Evolutionary conservation across 1,140 invertebrate species (phyloP).

Genomic region (Drosophila takahashii): DNA sequence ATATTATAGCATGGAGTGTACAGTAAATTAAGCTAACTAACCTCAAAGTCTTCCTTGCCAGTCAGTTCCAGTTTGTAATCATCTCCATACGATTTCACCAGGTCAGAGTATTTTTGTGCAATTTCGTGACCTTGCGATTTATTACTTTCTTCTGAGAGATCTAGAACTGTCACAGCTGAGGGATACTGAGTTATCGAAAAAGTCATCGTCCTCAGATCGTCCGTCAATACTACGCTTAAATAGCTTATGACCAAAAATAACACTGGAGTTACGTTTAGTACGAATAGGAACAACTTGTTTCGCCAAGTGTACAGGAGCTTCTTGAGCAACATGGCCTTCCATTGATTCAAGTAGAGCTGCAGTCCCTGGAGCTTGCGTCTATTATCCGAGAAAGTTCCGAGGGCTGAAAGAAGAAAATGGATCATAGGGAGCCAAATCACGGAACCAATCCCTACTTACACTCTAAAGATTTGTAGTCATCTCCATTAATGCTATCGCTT

Average conservation of each 20-base stretch:
- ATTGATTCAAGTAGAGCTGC: conserved; percentile 85
- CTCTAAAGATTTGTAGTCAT: conserved; percentile 58
- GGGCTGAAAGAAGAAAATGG: conserved; percentile 63
- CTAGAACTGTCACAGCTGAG: conserved; percentile 41
- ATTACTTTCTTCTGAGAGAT: conserved; percentile 16
- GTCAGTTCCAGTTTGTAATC: conserved; percentile 31
- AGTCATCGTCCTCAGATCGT: conserved; percentile 52
- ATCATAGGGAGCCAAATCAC: conserved; percentile 27
- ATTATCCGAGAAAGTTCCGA: conserved; percentile 61
- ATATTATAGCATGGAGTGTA: not conserved
- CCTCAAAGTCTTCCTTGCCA: conserved; percentile 4
- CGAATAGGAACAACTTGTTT: conserved; percentile 86
- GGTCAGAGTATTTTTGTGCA: conserved; percentile 28
- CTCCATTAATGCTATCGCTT: conserved; percentile 48
- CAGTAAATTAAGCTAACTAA: not conserved
- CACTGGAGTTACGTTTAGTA: conserved; percentile 87
- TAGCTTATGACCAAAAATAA: conserved; percentile 87
- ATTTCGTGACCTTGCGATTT: conserved; percentile 19
- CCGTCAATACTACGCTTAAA: conserved; percentile 75
- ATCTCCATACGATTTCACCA: conserved; percentile 48
- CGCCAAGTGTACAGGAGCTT: conserved; percentile 86
- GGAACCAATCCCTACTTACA: conserved; percentile 59
- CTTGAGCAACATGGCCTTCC: conserved; percentile 88
- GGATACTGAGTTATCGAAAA: conserved; percentile 62
- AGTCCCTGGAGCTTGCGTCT: conserved; percentile 48